Conservation (phyloP, 2,113 vertebrate genomes). For the Uropsilus gracilis region DNA sequence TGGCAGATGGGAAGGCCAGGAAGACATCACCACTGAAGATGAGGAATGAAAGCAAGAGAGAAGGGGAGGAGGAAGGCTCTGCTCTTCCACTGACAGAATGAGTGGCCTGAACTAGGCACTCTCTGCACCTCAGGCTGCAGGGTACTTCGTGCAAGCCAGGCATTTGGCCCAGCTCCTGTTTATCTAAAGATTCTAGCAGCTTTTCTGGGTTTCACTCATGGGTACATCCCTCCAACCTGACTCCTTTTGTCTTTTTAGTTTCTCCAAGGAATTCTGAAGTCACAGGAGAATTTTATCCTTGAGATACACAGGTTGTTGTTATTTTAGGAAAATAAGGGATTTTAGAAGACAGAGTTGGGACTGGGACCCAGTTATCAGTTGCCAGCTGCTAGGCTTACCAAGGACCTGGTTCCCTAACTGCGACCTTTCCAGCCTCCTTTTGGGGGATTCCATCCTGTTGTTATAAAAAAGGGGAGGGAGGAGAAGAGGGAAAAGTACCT, state of each 20-base stretch:
- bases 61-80: not conserved
- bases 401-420: not conserved
- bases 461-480: not conserved
- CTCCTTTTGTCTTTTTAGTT: not conserved
- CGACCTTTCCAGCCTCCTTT: accelerated
- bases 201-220: not conserved
- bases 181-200: no score
- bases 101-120: no score
- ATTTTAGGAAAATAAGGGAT: accelerated
- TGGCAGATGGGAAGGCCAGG: not conserved
- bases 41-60: not conserved
- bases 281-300: not conserved
- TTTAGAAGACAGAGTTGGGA: not conserved
- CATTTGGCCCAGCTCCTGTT: no score
- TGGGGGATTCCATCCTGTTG: not conserved
- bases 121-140: accelerated
- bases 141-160: not conserved
- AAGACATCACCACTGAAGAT: accelerated
- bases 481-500: no score
- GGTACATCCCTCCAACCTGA: accelerated
- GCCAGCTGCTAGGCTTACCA: not conserved
- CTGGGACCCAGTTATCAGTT: not conserved
- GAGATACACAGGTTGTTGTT: not conserved
- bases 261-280: not conserved
- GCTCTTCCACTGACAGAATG: not conserved